Evolutionary conservation across 64 coral and sea anemone genomes (phyloP).

Genomic region (Cladopsammia gracilis): DNA sequence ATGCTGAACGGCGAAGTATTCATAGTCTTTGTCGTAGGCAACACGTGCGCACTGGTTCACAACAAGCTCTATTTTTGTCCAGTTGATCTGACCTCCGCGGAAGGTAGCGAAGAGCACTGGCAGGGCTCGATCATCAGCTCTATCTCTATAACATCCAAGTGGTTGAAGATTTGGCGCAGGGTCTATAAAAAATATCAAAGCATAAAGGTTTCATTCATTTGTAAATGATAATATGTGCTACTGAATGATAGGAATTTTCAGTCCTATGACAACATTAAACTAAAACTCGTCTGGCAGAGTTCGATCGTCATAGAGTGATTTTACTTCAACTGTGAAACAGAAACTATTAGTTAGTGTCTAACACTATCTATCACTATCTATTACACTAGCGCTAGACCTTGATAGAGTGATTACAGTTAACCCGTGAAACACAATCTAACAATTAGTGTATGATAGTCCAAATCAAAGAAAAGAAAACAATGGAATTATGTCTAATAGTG

Average conservation of each 20-base stretch:
- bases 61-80: conserved; percentile 44
- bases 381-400: too few species aligned
- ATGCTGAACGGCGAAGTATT: conserved; percentile 67
- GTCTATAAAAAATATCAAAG: not conserved
- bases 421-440: too few species aligned
- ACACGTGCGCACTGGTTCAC: conserved; percentile 64
- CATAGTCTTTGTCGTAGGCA: conserved; percentile 59
- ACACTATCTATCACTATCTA: too few species aligned
- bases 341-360: too few species aligned
- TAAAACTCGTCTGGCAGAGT: not conserved
- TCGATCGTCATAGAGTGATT: too few species aligned
- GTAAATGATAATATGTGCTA: too few species aligned
- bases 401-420: too few species aligned
- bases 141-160: conserved; percentile 46
- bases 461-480: too few species aligned
- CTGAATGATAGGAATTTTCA: too few species aligned
- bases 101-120: conserved; percentile 38
- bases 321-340: too few species aligned
- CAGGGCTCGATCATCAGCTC: conserved; percentile 16
- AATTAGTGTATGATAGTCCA: too few species aligned
- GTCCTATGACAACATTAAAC: not conserved
- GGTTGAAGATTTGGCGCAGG: conserved; percentile 3
- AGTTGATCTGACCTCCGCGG: conserved; percentile 43
- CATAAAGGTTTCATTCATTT: not conserved
- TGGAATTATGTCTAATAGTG: too few species aligned